Conservation (phyloP, 2,113 vertebrate genomes). For the Marmota monax region DNA sequence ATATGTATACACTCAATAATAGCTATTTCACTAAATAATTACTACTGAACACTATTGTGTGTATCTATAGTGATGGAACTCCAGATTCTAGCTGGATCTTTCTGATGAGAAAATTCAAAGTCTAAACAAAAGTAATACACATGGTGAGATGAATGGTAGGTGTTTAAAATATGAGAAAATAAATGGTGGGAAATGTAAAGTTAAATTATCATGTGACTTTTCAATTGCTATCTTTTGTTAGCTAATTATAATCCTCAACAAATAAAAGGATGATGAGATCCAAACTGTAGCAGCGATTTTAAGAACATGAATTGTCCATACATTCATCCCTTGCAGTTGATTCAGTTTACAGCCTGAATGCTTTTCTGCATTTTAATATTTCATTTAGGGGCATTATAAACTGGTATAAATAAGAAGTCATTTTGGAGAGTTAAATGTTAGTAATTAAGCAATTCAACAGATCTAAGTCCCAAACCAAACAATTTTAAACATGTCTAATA, state of each 20-base stretch:
- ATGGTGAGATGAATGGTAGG: not conserved
- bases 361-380: constrained; percentile 15
- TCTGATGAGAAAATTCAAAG: not conserved
- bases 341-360: not conserved
- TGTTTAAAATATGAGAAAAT: not conserved
- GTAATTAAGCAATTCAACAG: constrained; percentile 13
- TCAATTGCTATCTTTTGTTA: not conserved
- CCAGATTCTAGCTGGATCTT: not conserved
- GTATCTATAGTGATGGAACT: not conserved
- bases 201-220: not conserved
- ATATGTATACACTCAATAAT: not conserved
- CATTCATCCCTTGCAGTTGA: not conserved
- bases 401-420: not conserved
- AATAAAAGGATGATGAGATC: not conserved
- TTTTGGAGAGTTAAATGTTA: not conserved
- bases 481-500: not conserved
- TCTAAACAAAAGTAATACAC: not conserved
- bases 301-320: not conserved
- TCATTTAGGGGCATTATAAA: not conserved
- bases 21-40: not conserved
- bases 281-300: not conserved
- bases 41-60: not conserved
- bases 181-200: not conserved
- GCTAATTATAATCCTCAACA: not conserved
- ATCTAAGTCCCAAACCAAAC: not conserved